A percentile compares a stretch with the other conserved stretches of the same genome.
These are phyloP conservation scores for Smittia aterrima DNA, from an alignment of 2,888 invertebrate species.

Conservation along the genomic window DNA sequence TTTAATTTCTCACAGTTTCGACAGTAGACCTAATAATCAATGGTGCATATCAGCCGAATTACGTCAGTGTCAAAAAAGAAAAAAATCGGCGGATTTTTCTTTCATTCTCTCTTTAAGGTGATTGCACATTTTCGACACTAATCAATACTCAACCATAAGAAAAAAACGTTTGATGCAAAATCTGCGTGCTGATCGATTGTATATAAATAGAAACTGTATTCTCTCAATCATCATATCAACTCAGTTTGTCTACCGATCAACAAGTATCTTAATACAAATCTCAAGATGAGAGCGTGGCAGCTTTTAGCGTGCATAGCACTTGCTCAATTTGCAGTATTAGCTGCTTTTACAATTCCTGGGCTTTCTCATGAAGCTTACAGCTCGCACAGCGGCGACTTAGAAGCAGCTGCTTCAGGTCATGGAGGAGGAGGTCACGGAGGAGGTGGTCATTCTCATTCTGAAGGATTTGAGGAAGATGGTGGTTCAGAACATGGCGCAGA, in stretches of 20 bases:
- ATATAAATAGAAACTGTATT: slow-evolving; percentile 13
- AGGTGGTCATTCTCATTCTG: background rate
- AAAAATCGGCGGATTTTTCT: background rate
- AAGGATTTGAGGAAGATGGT: slow-evolving; percentile 27
- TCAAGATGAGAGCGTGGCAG: slow-evolving; percentile 40
- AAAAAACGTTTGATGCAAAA: slow-evolving; percentile 17
- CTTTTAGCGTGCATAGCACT: slow-evolving; percentile 30
- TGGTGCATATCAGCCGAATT: slow-evolving; percentile 20
- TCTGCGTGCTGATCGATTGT: background rate
- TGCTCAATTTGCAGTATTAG: slow-evolving; percentile 12
- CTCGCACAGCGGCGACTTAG: slow-evolving; percentile 2
- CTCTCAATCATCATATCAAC: slow-evolving; percentile 1
- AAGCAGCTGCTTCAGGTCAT: slow-evolving; percentile 29
- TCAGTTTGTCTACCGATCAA: slow-evolving; percentile 12
- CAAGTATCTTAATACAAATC: background rate
- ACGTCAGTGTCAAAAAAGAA: slow-evolving; percentile 25
- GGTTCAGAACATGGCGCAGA: slow-evolving; percentile 50
- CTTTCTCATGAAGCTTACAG: slow-evolving; percentile 9
- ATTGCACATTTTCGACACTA: slow-evolving; percentile 28
- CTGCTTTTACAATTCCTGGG: slow-evolving; percentile 25
- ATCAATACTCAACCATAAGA: slow-evolving; percentile 37
- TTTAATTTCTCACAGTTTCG: slow-evolving; percentile 25
- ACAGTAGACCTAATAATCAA: slow-evolving; percentile 23
- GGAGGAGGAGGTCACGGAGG: background rate
- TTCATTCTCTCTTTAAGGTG: slow-evolving; percentile 6